Conservation (phyloP, 2,113 vertebrate genomes). For the Australoheros scitulus region DNA sequence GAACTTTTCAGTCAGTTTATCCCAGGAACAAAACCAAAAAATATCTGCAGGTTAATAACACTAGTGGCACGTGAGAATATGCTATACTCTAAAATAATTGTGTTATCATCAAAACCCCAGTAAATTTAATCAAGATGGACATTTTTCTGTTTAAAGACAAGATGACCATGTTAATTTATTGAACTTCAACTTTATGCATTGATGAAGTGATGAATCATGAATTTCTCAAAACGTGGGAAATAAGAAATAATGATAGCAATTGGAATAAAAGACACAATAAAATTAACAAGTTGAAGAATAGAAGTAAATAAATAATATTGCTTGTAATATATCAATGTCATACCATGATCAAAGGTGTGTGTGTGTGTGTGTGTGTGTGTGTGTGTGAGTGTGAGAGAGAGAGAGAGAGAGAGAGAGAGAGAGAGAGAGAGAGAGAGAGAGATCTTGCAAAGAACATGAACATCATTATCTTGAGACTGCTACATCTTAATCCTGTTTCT, state of each 20-base stretch:
- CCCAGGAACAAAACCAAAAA: neutral
- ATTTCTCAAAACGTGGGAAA: neutral
- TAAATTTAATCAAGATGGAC: neutral
- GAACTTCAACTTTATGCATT: neutral
- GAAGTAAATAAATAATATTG: accelerated
- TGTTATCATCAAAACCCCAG: neutral
- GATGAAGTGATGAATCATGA: neutral
- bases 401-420: too few relatives aligned
- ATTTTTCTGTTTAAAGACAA: neutral
- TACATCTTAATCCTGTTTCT: constrained; percentile 5
- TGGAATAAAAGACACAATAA: neutral
- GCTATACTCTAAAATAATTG: neutral
- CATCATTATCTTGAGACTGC: neutral
- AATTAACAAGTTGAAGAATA: neutral
- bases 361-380: neutral
- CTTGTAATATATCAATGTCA: neutral
- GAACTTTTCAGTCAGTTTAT: neutral
- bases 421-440: too few relatives aligned
- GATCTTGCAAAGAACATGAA: neutral
- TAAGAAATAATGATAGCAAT: neutral
- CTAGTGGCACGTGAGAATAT: neutral
- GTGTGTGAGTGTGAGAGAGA: too few relatives aligned
- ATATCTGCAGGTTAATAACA: neutral
- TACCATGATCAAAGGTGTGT: too few relatives aligned
- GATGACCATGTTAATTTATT: neutral